Base-by-base conservation (phyloP, 2,113 vertebrate genomes). In the Muscicapa adusta region DNA sequence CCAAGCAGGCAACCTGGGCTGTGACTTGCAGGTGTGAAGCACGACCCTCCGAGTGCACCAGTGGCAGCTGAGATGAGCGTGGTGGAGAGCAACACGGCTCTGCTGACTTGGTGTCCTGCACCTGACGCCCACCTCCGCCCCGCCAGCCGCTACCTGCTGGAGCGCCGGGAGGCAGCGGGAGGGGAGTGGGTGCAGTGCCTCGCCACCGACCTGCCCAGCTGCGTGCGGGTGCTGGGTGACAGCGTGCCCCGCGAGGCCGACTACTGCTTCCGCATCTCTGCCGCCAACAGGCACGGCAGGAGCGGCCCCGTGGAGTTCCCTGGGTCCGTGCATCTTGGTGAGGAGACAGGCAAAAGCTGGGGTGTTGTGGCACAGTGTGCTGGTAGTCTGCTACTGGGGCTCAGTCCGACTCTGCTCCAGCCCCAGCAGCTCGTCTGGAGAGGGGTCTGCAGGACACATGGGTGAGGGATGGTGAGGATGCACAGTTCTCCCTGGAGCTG, bases 111-210 rank as follows among this genome's bases (percentile, higher is more conserved):
- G 99, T 98, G 97, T 92, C 98, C 98, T 1, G 98, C 99, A 2
- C 98, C 98, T 1, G 98, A 99, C 5, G 90, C 97, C 22, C 97
- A 98, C 71, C 93, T 98, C 92, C 98, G 98, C 67, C 98, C 98
- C 5, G 98, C 98, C 34, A 98, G 98, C 51, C 97, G 97, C 88
- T 99, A 99, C 79, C 98, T 99, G 61, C 97, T 99, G 73, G 99
- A 99, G 92, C 97, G 99, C 23, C 98, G 99, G 86, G 99, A 99
- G 80, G 98, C 6, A 36, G 98, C 38, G 87, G 98, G 98, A 2
- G 98, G 98, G 26, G 98, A 99, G 94, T 99, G 99, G 99, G 96
- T 99, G 40, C 98, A 99, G 96, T 99, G 99, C 88, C 98, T 99
- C 3, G 98, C 99, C 94, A 99, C 99, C 0, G 99, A 99, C 92